Evolutionary conservation across 2,113 vertebrate species (phyloP).

Genomic region (Serilophus lunatus): DNA sequence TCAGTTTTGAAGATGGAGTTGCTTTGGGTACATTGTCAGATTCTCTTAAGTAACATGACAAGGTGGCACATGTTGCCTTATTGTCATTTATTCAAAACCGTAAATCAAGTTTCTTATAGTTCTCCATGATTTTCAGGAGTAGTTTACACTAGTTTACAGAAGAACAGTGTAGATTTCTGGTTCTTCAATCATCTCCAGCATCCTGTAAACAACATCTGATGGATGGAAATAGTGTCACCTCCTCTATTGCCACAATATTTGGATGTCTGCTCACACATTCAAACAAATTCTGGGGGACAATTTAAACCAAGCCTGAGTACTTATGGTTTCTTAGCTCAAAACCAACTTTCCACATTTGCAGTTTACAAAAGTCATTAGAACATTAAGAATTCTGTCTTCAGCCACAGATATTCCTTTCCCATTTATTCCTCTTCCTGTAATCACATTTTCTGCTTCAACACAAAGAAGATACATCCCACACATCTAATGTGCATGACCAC

Average conservation of each 20-base stretch:
- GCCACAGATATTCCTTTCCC: slow-evolving; percentile 26
- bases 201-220: not conserved
- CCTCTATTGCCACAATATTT: slow-evolving; percentile 1
- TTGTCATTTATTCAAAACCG: not conserved
- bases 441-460: slow-evolving; percentile 14
- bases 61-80: not conserved
- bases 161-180: not conserved
- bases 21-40: not conserved
- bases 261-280: slow-evolving; percentile 5
- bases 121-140: not conserved
- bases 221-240: not conserved
- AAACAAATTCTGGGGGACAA: slow-evolving; percentile 33
- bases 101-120: not conserved
- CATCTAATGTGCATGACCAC: not conserved
- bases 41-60: not conserved
- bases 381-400: slow-evolving; percentile 35
- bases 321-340: slow-evolving; percentile 40
- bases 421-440: not conserved
- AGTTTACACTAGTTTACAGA: not conserved
- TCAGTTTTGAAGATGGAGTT: not conserved
- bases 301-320: slow-evolving; percentile 16
- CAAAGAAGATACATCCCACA: not conserved
- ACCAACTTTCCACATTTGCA: slow-evolving; percentile 31
- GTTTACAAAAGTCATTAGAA: slow-evolving; percentile 46
- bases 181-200: not conserved